phyloP scores from a whole-genome alignment of 2,797 vertebrate species.

The Kryptolebias ocellatus region DNA sequence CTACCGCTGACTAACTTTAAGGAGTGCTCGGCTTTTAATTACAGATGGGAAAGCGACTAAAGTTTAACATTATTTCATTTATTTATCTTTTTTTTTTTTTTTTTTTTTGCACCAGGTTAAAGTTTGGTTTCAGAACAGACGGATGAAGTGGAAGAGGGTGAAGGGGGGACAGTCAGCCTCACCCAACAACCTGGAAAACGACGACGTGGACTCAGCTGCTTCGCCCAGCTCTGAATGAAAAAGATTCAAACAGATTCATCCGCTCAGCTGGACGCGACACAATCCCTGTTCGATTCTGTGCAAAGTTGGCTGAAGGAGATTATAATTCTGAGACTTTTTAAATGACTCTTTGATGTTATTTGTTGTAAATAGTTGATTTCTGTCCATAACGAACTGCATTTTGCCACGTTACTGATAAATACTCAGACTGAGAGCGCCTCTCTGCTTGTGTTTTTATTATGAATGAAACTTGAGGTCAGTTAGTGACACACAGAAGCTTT shows the following conservation, averaged over 20 bases:
- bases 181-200: slow-evolving; percentile 87
- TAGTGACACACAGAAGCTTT: slow-evolving; percentile 50
- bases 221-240: slow-evolving; percentile 91
- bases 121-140: slow-evolving; percentile 98
- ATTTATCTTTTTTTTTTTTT: slow-evolving; percentile 24
- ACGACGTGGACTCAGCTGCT: slow-evolving; percentile 91
- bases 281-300: slow-evolving; percentile 20
- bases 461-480: slow-evolving; percentile 44
- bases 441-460: slow-evolving; percentile 27
- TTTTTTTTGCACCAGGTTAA: slow-evolving; percentile 85
- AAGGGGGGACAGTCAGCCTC: slow-evolving; percentile 92
- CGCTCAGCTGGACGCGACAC: slow-evolving; percentile 41
- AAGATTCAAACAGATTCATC: not conserved
- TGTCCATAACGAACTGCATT: slow-evolving; percentile 59
- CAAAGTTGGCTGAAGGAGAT: slow-evolving; percentile 45
- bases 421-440: slow-evolving; percentile 20
- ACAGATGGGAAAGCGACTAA: too few species aligned
- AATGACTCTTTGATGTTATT: slow-evolving; percentile 24
- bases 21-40: too few species aligned
- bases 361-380: slow-evolving; percentile 75
- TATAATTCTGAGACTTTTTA: slow-evolving; percentile 39
- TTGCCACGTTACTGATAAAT: slow-evolving; percentile 45
- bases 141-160: slow-evolving; percentile 99
- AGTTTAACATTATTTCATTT: too few species aligned
- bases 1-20: too few species aligned